These are phyloP conservation scores for Antedon mediterranea DNA, from an alignment of 53 echinoderm and acorn worm species.

Conservation along the genomic window DNA sequence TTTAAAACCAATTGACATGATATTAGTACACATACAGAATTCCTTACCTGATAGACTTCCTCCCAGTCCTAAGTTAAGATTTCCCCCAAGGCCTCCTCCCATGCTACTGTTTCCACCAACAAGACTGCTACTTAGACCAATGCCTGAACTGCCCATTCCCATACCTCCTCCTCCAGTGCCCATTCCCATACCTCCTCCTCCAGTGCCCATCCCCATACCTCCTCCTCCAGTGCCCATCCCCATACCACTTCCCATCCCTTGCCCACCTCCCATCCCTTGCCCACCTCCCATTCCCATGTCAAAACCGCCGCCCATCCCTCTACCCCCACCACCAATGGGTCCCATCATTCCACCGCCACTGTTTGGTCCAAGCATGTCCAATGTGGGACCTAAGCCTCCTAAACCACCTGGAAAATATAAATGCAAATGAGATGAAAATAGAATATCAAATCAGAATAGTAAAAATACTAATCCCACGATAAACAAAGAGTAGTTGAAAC, in stretches of 20 bases:
- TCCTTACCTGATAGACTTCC: background rate
- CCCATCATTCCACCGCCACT: conserved; percentile 19
- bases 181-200: background rate
- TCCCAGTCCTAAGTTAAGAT: conserved; percentile 2
- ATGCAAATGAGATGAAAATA: background rate
- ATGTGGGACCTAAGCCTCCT: background rate
- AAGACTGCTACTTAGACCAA: conserved; percentile 17
- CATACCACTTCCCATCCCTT: background rate
- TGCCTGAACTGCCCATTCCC: conserved; percentile 16
- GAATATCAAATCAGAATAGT: too few species aligned
- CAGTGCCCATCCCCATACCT: conserved; percentile 2
- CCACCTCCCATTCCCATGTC: conserved; percentile 18
- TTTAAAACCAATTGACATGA: too few species aligned
- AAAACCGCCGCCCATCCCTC: conserved; percentile 7
- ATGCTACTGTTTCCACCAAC: conserved; percentile 19
- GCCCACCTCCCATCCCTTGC: background rate
- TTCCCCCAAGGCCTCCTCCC: conserved; percentile 22
- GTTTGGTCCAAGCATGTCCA: background rate
- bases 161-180: conserved; percentile 17
- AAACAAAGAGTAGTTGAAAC: too few species aligned
- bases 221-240: conserved; percentile 3
- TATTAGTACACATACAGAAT: too few species aligned
- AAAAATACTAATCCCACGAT: too few species aligned
- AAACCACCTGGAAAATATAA: background rate
- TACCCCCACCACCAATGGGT: background rate